Percentiles rank a stretch among this genome's conserved stretches.
phyloP scores from a whole-genome alignment of 2,888 invertebrate genomes.

The Noctua comes region DNA sequence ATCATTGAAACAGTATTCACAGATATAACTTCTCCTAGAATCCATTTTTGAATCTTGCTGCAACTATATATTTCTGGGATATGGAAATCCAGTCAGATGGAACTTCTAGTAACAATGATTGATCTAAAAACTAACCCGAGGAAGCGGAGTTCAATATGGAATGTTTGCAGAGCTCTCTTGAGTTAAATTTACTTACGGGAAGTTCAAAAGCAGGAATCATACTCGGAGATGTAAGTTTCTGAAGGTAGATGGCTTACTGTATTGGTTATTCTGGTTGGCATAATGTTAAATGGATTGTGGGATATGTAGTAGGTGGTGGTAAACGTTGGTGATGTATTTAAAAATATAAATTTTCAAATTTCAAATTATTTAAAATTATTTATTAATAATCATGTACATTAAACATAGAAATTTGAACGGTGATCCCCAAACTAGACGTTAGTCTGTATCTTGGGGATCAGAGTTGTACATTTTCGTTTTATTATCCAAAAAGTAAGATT shows the following conservation, averaged over 20 bases:
- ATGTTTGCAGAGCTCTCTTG: slow-evolving; percentile 49
- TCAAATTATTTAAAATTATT: no score
- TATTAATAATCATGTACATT: no score
- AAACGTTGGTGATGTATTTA: no score
- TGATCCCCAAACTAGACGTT: no score
- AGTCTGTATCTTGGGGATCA: no score
- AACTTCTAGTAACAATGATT: slow-evolving; percentile 59
- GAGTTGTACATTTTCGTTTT: no score
- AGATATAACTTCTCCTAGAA: slow-evolving; percentile 16
- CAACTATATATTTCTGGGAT: slow-evolving; percentile 27
- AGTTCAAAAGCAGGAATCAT: slow-evolving; percentile 44
- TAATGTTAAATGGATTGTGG: neutral
- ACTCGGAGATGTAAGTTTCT: slow-evolving; percentile 23
- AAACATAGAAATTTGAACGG: no score
- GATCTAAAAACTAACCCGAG: slow-evolving; percentile 56
- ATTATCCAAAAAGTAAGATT: no score
- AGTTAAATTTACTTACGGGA: slow-evolving; percentile 48
- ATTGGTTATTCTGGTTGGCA: slow-evolving; percentile 5
- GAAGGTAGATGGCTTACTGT: slow-evolving; percentile 22
- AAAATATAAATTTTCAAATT: no score
- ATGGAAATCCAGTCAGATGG: slow-evolving; percentile 36
- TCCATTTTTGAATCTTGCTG: neutral
- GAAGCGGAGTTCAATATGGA: slow-evolving; percentile 55
- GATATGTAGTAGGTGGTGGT: neutral
- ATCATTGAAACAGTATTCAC: neutral